Percentiles rank a stretch among this genome's conserved stretches.
Conservation (phyloP, 1,140 invertebrate genomes). For the Drosophila ananassae region DNA sequence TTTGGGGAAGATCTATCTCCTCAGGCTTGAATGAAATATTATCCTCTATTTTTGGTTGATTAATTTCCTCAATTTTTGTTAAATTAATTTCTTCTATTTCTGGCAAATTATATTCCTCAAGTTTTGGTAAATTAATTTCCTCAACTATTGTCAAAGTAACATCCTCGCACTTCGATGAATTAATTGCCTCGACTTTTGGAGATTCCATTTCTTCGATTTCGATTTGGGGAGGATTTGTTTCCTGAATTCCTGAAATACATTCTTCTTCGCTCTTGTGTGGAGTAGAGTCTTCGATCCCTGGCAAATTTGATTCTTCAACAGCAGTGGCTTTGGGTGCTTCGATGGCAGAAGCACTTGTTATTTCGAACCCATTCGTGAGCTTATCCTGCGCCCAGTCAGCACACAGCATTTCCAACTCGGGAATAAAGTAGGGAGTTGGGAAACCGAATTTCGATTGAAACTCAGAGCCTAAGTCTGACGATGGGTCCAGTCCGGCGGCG, state of each 20-base stretch:
- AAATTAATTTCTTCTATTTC: not conserved
- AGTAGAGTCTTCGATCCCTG: not conserved
- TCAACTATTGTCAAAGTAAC: not conserved
- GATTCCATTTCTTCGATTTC: not conserved
- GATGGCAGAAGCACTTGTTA: not conserved
- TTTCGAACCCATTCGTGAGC: not conserved
- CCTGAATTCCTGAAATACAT: not conserved
- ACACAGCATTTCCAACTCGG: slow-evolving; percentile 21
- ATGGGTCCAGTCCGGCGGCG: not conserved
- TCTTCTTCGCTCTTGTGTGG: not conserved
- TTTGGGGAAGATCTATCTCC: not conserved
- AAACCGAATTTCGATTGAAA: not conserved
- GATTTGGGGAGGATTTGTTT: not conserved
- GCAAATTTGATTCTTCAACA: not conserved
- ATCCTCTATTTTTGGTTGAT: not conserved
- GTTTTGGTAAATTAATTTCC: not conserved
- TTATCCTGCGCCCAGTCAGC: not conserved
- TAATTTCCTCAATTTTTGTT: not conserved
- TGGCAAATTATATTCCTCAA: not conserved
- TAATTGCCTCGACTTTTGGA: not conserved
- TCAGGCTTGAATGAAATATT: not conserved
- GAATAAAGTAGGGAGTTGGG: slow-evolving; percentile 18
- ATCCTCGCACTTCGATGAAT: not conserved
- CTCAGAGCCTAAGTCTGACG: not conserved
- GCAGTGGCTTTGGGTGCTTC: not conserved